Evolutionary conservation across 2,797 vertebrate genomes (phyloP).

Genomic region (Macrochelys suwanniensis): DNA sequence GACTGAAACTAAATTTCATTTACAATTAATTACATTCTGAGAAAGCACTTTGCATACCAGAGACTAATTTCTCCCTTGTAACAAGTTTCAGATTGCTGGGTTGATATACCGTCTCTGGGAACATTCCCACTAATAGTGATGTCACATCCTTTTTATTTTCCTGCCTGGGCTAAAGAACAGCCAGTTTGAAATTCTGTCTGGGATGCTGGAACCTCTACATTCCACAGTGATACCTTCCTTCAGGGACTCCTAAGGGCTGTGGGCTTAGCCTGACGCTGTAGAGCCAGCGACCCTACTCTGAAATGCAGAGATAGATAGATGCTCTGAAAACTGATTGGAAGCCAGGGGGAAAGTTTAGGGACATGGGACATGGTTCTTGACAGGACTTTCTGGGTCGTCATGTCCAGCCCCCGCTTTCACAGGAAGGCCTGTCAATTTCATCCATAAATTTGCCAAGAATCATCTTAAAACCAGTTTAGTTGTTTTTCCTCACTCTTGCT

Average conservation of each 20-base stretch:
- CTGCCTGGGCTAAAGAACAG: not conserved
- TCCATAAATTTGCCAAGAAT: not conserved
- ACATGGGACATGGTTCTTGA: not conserved
- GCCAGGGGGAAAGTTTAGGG: not conserved
- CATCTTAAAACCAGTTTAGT: not conserved
- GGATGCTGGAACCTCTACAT: not conserved
- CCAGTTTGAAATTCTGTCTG: not conserved
- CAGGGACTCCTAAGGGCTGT: not conserved
- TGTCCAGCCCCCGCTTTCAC: not conserved
- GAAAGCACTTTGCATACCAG: not conserved
- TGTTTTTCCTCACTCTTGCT: not conserved
- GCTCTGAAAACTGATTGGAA: not conserved
- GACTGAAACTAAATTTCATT: not conserved
- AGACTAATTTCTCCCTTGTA: not conserved
- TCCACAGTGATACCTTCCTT: not conserved
- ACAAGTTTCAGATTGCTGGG: not conserved
- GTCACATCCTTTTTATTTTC: not conserved
- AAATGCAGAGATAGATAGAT: not conserved
- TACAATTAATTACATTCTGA: not conserved
- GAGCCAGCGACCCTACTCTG: not conserved
- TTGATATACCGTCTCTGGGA: not conserved
- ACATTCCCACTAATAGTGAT: not conserved
- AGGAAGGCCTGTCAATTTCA: too few relatives aligned
- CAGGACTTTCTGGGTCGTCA: not conserved
- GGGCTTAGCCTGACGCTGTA: not conserved